Conservation (phyloP, 2,113 vertebrate genomes). For the Neodontobutis hainanensis region DNA sequence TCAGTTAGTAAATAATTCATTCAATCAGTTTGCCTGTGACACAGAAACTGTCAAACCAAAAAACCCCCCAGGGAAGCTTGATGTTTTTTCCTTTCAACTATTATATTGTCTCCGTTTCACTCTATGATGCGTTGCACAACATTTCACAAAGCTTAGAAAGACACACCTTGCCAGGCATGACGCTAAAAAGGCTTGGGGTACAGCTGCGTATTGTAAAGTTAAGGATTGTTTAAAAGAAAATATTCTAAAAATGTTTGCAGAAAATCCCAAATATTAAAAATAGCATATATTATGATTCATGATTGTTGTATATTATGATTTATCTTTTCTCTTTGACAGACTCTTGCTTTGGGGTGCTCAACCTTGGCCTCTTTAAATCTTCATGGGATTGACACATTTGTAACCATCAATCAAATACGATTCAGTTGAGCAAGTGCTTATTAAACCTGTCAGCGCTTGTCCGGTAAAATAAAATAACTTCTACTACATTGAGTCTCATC, state of each 20-base stretch:
- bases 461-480: background rate
- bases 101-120: conserved; percentile 10
- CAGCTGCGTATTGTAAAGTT: background rate
- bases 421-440: background rate
- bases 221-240: no score
- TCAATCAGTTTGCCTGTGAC: background rate
- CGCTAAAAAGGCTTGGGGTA: background rate
- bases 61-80: background rate
- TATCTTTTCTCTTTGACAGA: background rate
- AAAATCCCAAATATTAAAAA: background rate
- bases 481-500: background rate
- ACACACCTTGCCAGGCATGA: conserved; percentile 17
- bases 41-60: background rate
- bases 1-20: background rate
- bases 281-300: no score
- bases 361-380: background rate
- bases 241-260: no score
- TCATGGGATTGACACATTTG: background rate
- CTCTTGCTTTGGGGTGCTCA: background rate
- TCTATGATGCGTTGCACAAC: conserved; percentile 34
- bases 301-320: background rate
- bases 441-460: conserved; percentile 52
- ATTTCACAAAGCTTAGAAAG: background rate
- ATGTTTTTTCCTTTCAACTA: background rate
- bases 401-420: conserved; percentile 12